Evolutionary conservation across 2,888 invertebrate species (phyloP).

Genomic region (Philereme vetulata): DNA sequence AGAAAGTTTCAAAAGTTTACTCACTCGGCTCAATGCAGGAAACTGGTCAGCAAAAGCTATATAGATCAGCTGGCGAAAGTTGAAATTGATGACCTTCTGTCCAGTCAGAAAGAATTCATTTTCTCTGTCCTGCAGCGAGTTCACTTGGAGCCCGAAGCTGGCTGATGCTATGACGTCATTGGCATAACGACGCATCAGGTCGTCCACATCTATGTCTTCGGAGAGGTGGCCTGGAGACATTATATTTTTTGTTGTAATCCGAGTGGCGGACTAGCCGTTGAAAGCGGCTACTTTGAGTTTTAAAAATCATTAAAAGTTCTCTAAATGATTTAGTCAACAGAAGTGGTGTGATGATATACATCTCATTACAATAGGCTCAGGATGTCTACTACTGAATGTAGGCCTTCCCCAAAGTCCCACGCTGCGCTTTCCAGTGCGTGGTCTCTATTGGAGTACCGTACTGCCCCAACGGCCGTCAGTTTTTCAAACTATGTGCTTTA

Average conservation of each 20-base stretch:
- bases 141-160: conserved; percentile 81
- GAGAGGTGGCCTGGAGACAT: conserved; percentile 45
- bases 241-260: background rate
- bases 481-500: too few species aligned
- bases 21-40: conserved; percentile 54
- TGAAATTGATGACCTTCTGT: conserved; percentile 51
- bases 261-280: too few species aligned
- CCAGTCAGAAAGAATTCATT: conserved; percentile 80
- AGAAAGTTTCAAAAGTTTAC: background rate
- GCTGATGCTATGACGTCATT: conserved; percentile 85
- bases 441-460: too few species aligned
- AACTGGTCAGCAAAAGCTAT: conserved; percentile 44
- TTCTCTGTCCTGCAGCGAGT: conserved; percentile 78
- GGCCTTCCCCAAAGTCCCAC: too few species aligned
- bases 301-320: too few species aligned
- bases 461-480: too few species aligned
- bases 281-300: too few species aligned
- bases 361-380: too few species aligned
- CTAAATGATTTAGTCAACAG: too few species aligned
- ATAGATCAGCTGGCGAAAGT: conserved; percentile 41
- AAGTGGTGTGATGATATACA: too few species aligned
- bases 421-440: too few species aligned
- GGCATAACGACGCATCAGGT: conserved; percentile 78
- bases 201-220: conserved; percentile 68
- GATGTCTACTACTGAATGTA: too few species aligned